Conservation (phyloP, 2,113 vertebrate species). For the Paramormyrops kingsleyae region DNA sequence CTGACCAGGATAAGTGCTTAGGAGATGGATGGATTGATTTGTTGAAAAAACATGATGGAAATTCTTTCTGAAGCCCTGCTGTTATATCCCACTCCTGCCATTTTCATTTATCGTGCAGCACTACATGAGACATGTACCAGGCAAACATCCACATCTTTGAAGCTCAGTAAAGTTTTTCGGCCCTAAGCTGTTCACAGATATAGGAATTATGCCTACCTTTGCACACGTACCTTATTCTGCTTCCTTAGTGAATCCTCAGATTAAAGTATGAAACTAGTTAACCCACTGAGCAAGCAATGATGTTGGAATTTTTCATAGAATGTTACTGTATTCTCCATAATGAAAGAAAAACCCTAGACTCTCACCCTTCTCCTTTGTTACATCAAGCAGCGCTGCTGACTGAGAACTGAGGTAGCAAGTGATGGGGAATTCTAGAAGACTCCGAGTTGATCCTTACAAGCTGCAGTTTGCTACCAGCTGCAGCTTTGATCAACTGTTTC, state of each 20-base stretch:
- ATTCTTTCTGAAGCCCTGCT: neutral
- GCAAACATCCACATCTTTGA: neutral
- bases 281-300: neutral
- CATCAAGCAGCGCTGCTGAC: neutral
- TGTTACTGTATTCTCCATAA: neutral
- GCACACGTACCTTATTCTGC: neutral
- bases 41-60: neutral
- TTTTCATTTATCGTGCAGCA: neutral
- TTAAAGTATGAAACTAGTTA: neutral
- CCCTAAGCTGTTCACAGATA: neutral
- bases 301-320: neutral
- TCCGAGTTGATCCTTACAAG: neutral
- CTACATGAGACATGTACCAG: neutral
- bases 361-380: neutral
- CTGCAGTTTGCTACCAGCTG: neutral
- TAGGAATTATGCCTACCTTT: neutral
- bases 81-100: neutral
- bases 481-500: slow-evolving; percentile 3
- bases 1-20: neutral
- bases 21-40: neutral
- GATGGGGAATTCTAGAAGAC: neutral
- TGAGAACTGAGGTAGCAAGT: neutral
- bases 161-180: neutral
- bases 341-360: neutral
- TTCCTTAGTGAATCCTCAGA: neutral